Percentiles rank a stretch among this genome's conserved stretches.
These are phyloP conservation scores for Zingel zingel DNA, from an alignment of 2,113 vertebrate genomes.

Conservation along the genomic window DNA sequence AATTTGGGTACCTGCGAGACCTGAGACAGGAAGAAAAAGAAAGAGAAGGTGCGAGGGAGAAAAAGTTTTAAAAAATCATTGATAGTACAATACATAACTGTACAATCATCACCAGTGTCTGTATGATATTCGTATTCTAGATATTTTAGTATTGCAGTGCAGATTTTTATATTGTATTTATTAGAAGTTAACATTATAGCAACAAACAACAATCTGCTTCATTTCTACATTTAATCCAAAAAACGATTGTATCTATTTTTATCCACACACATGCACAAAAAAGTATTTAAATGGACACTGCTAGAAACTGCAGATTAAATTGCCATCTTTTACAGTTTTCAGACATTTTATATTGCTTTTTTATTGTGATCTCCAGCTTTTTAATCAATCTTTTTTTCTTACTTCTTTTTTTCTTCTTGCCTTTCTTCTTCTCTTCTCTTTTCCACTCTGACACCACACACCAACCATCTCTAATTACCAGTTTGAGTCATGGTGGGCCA, in stretches of 20 bases:
- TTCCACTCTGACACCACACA: conserved; percentile 39
- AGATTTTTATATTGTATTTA: not conserved
- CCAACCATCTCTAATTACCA: conserved; percentile 62
- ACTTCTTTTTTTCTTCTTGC: conserved; percentile 4
- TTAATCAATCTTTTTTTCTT: not conserved
- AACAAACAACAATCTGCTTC: not conserved
- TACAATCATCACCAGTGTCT: not conserved
- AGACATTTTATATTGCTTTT: not conserved
- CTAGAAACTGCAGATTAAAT: not conserved
- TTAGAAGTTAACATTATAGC: not conserved
- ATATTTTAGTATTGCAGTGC: not conserved
- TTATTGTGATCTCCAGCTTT: conserved; percentile 5
- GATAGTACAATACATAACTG: not conserved
- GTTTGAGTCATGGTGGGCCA: conserved; percentile 55
- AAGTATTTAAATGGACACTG: not conserved
- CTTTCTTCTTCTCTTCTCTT: conserved; percentile 3
- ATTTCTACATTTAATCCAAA: not conserved
- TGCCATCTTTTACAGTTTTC: not conserved
- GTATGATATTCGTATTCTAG: not conserved
- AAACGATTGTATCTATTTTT: not conserved
- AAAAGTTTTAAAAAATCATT: not conserved
- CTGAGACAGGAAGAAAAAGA: conserved; percentile 74
- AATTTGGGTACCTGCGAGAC: conserved; percentile 89
- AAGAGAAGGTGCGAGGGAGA: not conserved
- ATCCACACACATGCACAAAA: not conserved